Base-by-base conservation (phyloP, 2,888 invertebrate genomes). In the Lottia gigantea region DNA sequence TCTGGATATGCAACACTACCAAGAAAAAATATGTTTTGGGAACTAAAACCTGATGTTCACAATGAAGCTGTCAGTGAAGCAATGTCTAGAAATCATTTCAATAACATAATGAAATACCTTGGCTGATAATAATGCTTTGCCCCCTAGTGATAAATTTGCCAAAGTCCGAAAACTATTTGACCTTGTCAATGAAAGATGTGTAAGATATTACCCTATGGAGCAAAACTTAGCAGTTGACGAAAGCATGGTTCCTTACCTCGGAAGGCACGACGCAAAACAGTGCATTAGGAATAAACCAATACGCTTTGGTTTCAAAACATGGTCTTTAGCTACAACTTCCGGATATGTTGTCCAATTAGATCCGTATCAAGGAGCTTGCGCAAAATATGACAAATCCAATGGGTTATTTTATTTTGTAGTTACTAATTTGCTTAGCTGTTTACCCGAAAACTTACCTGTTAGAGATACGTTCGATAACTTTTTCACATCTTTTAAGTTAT, bases 231-330 rank as follows among this genome's bases (percentile, higher is more conserved):
- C 67, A 61, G 62, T 86, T 72, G 87, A 86, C 76, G 85, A 87
- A 74, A 76, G 81, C 15, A 86, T 87, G 86, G 79, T 84, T 19
- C 83, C 85, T 23, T 88, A 88, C 72, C 87, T 80, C 78, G 86
- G 79, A 15, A 45, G 70, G 26, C 80, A 80, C 69, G 72, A 75
- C 19, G 66, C 72, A 19, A 78, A 77, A 65, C 78, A 78, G 65
- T 77, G 70, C 62, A 78, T 73, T 15, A 65, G 72, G 40, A 77
- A 78, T 46, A 81, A 80, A 68, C 77, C 77, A 15, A 74, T 79
- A 16, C 46, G 77, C 14, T 80, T 77, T 75, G 76, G 79, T 2
- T 82, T 73, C 69, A 82, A 78, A 65, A 66, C 76, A 61, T 77
- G 76, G 78, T 62, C 65, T 23, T 55, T 77, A 31, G 67, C 66